A percentile compares a stretch with the other conserved stretches of the same genome.
Conservation (phyloP, 2,797 vertebrate species). For the Silurus lanzhouensis region DNA sequence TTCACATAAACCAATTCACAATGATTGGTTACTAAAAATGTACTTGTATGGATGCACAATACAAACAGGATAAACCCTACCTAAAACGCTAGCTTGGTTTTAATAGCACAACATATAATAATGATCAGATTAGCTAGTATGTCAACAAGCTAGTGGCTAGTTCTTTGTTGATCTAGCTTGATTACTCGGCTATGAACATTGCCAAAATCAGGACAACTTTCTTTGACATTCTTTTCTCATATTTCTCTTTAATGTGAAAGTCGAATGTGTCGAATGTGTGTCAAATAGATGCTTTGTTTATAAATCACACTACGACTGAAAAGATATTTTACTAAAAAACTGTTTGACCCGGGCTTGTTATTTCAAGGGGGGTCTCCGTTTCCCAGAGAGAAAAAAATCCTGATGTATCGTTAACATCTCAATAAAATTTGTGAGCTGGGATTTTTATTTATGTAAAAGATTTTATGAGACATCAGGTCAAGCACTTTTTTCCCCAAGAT, state of each 20-base stretch:
- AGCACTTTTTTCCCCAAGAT: conserved; percentile 22
- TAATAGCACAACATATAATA: not conserved
- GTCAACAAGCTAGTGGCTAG: not conserved
- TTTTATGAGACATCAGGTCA: conserved; percentile 32
- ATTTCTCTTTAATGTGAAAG: not conserved
- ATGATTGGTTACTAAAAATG: no score
- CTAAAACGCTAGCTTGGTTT: not conserved
- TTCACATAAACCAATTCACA: not conserved
- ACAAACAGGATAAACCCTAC: not conserved
- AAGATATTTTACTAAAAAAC: not conserved
- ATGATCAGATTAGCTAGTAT: not conserved
- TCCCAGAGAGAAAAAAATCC: not conserved
- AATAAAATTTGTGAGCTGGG: conserved; percentile 30
- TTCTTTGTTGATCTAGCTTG: not conserved
- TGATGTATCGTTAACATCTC: conserved; percentile 26
- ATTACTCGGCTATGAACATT: not conserved
- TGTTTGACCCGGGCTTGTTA: not conserved
- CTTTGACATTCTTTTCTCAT: not conserved
- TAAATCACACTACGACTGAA: not conserved
- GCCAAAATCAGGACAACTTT: not conserved
- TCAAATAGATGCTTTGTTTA: not conserved
- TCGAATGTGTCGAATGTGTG: no score
- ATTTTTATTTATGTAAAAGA: conserved; percentile 24
- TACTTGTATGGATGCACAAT: not conserved
- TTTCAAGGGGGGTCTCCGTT: not conserved